Conservation (phyloP, 2,797 vertebrate genomes). For the Myotis daubentonii region DNA sequence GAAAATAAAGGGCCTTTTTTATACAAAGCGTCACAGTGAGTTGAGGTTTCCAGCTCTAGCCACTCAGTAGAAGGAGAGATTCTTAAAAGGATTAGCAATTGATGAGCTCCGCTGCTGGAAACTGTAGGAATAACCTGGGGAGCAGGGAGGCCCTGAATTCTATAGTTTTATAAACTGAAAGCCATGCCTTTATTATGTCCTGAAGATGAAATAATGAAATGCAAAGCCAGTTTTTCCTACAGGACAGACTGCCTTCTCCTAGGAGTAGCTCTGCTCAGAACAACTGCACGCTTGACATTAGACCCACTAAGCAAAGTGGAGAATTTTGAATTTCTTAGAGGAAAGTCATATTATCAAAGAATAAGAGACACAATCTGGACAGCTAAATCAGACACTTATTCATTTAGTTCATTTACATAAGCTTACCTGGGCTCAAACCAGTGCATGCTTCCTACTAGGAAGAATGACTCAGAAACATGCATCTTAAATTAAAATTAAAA, state of each 20-base stretch:
- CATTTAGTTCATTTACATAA: constrained; percentile 18
- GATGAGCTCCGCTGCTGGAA: not conserved
- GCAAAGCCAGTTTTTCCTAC: not conserved
- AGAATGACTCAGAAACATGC: not conserved
- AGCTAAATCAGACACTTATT: not conserved
- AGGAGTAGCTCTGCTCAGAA: not conserved
- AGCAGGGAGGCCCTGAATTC: not conserved
- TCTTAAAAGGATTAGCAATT: not conserved
- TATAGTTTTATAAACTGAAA: not conserved
- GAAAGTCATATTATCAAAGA: not conserved
- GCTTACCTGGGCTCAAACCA: not conserved
- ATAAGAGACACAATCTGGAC: not conserved
- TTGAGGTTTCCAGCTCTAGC: not conserved
- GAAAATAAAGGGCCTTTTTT: not conserved
- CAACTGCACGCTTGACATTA: not conserved
- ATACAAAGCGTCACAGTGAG: not conserved
- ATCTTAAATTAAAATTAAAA: constrained; percentile 3
- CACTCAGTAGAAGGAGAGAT: not conserved
- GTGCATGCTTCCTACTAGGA: not conserved
- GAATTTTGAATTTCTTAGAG: not conserved
- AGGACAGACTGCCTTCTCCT: not conserved
- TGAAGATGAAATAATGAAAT: not conserved
- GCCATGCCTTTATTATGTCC: not conserved
- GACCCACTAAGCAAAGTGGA: not conserved
- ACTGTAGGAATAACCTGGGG: not conserved